phyloP scores from a whole-genome alignment of 1,140 invertebrate genomes.

The Metopolophium dirhodum region DNA sequence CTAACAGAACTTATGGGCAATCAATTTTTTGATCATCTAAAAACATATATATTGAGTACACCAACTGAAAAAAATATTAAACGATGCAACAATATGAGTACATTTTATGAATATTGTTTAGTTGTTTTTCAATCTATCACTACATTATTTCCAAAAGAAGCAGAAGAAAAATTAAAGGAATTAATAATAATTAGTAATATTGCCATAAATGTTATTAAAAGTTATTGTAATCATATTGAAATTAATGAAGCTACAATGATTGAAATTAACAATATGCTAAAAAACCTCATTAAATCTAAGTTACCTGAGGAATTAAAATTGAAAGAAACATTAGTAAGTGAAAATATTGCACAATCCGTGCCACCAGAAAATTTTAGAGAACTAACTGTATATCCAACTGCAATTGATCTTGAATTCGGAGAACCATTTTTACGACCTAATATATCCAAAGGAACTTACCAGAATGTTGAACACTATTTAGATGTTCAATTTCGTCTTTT shows the following conservation, averaged over 20 bases:
- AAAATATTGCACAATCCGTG: slow-evolving; percentile 12
- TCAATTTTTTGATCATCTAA: slow-evolving; percentile 47
- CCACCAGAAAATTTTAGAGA: slow-evolving; percentile 58
- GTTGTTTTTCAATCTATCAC: slow-evolving; percentile 48
- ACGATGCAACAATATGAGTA: slow-evolving; percentile 43
- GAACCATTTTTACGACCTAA: slow-evolving; percentile 67
- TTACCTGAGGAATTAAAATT: slow-evolving; percentile 14
- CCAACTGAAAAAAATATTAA: slow-evolving; percentile 39
- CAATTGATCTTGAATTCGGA: slow-evolving; percentile 46
- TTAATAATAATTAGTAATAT: slow-evolving; percentile 45
- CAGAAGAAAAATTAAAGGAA: slow-evolving; percentile 40
- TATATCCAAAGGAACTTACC: slow-evolving; percentile 69
- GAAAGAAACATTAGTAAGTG: slow-evolving; percentile 36
- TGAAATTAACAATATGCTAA: slow-evolving; percentile 27
- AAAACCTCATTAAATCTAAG: slow-evolving; percentile 48
- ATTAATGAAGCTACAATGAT: slow-evolving; percentile 44
- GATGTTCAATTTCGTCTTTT: slow-evolving; percentile 79
- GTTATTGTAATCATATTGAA: slow-evolving; percentile 28
- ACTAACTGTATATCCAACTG: slow-evolving; percentile 54
- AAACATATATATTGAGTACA: slow-evolving; percentile 25
- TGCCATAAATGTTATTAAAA: slow-evolving; percentile 44
- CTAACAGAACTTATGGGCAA: slow-evolving; percentile 21
- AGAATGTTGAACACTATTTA: slow-evolving; percentile 74
- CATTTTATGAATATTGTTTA: slow-evolving; percentile 44
- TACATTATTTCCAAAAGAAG: slow-evolving; percentile 55